phyloP scores from a whole-genome alignment of 2,888 invertebrate genomes.

The Drosophila acutilabella region DNA sequence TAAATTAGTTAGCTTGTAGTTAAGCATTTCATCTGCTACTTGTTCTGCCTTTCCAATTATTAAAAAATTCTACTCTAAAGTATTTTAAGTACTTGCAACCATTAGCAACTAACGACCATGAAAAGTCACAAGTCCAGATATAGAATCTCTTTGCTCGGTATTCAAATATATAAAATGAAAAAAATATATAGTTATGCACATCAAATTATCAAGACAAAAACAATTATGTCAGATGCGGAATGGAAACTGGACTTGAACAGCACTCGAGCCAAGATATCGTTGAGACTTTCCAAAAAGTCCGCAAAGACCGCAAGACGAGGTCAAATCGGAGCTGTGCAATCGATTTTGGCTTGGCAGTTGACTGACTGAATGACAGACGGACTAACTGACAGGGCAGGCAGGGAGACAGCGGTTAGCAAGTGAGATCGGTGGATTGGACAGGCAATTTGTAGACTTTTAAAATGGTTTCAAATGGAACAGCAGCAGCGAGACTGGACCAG shows the following conservation, averaged over 20 bases:
- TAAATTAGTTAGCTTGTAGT: neutral
- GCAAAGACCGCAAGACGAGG: slow-evolving; percentile 59
- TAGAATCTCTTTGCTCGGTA: slow-evolving; percentile 17
- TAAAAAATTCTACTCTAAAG: neutral
- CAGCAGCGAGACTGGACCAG: slow-evolving; percentile 34
- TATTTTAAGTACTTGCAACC: neutral
- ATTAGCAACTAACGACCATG: slow-evolving; percentile 5
- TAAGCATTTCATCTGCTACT: too few species aligned
- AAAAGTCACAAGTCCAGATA: slow-evolving; percentile 6
- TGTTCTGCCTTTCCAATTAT: neutral
- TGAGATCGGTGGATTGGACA: slow-evolving; percentile 66
- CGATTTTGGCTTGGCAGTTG: slow-evolving; percentile 66
- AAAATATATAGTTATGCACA: slow-evolving; percentile 23
- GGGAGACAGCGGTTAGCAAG: slow-evolving; percentile 17
- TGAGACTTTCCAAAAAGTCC: slow-evolving; percentile 63
- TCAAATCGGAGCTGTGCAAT: slow-evolving; percentile 69
- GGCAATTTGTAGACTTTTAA: slow-evolving; percentile 80
- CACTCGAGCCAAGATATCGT: slow-evolving; percentile 30
- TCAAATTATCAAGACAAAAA: slow-evolving; percentile 48
- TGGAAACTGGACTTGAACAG: slow-evolving; percentile 35
- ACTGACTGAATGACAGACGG: slow-evolving; percentile 60
- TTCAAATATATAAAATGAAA: slow-evolving; percentile 7
- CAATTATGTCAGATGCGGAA: slow-evolving; percentile 58
- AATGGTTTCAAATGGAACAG: slow-evolving; percentile 70
- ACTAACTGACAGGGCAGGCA: slow-evolving; percentile 1